Evolutionary conservation across 2,888 invertebrate genomes (phyloP), one percentile per base, ranked within the genome.

Genomic region (Aproaerema taeniolella): DNA sequence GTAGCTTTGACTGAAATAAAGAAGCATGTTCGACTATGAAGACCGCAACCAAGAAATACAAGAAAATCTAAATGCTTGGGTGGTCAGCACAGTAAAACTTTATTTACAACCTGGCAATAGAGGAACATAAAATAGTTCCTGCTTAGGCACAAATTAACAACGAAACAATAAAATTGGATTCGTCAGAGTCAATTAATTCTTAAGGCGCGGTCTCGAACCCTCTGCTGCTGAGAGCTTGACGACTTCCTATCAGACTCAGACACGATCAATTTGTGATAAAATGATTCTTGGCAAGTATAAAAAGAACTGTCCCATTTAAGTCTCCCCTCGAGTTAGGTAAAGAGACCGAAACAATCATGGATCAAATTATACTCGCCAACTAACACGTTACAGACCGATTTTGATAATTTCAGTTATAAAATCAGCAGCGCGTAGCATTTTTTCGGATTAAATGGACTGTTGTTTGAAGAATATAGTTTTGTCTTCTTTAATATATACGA

Each of bases 401-500:
- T 52, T 49, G 62, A 56, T 68, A 61, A 70, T 65, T 50, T 38
- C 42, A 52, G 61, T 65, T 51, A 62, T 71, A 65, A 69, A 69
- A 54, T 38, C 62, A 64, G 45, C 60, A 50, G 49, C 48, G 67
- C 68, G 67, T 43, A 58, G 55, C 62, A n/a, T 15, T 38, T 47
- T 46, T 39, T 38, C 34, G 46, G 38, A 51, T 52, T 64, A 58
- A 68, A 68, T 68, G 62, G 61, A 52, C 54, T 63, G 55, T 52
- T 35, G 26, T 20, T 26, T 30, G 38, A 17, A 34, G 26, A 34
- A 17, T 6, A 14, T 32, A 20, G 12, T 36, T 26, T 31, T 25
- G n/a, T 6, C 17, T 25, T 37, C 30, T 11, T 29, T 40, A 35
- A 35, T 31, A 31, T 13, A 9, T 26, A 26, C 13, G 30, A 25